These are phyloP conservation scores for Drosophila anomelani DNA, from an alignment of 2,888 invertebrate genomes.

Conservation along the genomic window DNA sequence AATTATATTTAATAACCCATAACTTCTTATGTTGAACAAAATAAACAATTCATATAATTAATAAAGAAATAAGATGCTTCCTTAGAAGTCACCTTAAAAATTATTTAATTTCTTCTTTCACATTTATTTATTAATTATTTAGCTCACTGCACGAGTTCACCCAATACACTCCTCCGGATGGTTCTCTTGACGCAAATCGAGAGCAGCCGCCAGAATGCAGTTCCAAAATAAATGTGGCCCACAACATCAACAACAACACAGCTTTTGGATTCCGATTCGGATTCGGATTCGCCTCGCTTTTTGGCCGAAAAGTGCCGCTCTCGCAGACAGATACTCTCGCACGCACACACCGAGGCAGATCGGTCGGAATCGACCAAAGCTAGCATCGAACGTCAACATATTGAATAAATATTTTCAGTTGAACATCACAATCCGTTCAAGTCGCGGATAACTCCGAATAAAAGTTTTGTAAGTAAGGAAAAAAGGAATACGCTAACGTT, in stretches of 20 bases:
- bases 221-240: constrained; percentile 59
- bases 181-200: constrained; percentile 35
- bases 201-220: constrained; percentile 58
- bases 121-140: neutral
- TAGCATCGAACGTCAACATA: constrained; percentile 83
- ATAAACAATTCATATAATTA: too few relatives aligned
- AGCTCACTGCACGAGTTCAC: constrained; percentile 20
- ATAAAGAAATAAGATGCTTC: too few relatives aligned
- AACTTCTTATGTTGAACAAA: too few relatives aligned
- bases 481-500: constrained; percentile 41
- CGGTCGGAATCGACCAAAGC: constrained; percentile 73
- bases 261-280: constrained; percentile 14
- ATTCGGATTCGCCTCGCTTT: constrained; percentile 46
- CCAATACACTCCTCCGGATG: constrained; percentile 1
- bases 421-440: constrained; percentile 86
- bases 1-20: too few relatives aligned
- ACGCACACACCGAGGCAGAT: constrained; percentile 50
- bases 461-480: constrained; percentile 84
- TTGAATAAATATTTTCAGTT: constrained; percentile 85
- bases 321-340: constrained; percentile 51
- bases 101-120: too few relatives aligned
- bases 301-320: constrained; percentile 63
- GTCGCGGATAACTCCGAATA: constrained; percentile 85
- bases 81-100: too few relatives aligned
- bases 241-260: constrained; percentile 25